Percentiles rank a stretch among this genome's conserved stretches.
Conservation (phyloP, 2,797 vertebrate genomes). For the Syngnathus rostellatus region DNA sequence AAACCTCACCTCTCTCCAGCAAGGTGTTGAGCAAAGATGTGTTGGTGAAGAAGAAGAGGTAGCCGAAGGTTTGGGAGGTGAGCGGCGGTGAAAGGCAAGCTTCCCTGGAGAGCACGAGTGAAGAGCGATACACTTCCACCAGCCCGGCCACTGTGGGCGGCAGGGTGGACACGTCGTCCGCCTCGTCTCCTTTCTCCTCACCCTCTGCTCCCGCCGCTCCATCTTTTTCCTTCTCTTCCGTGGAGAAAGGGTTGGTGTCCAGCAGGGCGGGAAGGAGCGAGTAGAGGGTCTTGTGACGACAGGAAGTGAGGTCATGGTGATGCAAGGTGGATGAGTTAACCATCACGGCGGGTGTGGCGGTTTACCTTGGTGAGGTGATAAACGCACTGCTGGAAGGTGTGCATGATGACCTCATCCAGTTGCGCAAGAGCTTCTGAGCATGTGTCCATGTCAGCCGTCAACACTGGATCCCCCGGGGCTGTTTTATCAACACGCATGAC, state of each 20-base stretch:
- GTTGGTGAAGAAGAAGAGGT: slow-evolving; percentile 94
- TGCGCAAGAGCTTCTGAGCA: slow-evolving; percentile 87
- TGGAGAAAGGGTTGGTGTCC: slow-evolving; percentile 87
- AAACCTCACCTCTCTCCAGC: slow-evolving; percentile 81
- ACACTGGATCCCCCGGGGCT: slow-evolving; percentile 74
- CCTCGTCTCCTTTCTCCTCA: slow-evolving; percentile 55
- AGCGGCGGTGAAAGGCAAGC: slow-evolving; percentile 83
- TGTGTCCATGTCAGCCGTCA: slow-evolving; percentile 84
- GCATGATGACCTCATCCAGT: slow-evolving; percentile 93
- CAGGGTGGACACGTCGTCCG: slow-evolving; percentile 73
- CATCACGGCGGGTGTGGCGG: not conserved
- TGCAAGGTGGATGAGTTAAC: not conserved
- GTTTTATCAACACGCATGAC: slow-evolving; percentile 30
- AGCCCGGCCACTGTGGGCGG: slow-evolving; percentile 78
- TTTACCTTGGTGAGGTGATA: slow-evolving; percentile 91
- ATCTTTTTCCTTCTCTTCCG: slow-evolving; percentile 63
- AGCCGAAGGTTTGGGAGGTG: slow-evolving; percentile 90
- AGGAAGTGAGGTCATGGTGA: not conserved
- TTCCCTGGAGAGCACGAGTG: slow-evolving; percentile 77
- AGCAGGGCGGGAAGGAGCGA: slow-evolving; percentile 83
- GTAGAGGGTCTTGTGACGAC: slow-evolving; percentile 75
- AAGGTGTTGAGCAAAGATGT: slow-evolving; percentile 87
- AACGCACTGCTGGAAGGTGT: slow-evolving; percentile 92
- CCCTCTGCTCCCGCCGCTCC: slow-evolving; percentile 39
- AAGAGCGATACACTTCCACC: slow-evolving; percentile 82